These are phyloP conservation scores for Passer montanus DNA, from an alignment of 2,113 vertebrate genomes.

Conservation along the genomic window DNA sequence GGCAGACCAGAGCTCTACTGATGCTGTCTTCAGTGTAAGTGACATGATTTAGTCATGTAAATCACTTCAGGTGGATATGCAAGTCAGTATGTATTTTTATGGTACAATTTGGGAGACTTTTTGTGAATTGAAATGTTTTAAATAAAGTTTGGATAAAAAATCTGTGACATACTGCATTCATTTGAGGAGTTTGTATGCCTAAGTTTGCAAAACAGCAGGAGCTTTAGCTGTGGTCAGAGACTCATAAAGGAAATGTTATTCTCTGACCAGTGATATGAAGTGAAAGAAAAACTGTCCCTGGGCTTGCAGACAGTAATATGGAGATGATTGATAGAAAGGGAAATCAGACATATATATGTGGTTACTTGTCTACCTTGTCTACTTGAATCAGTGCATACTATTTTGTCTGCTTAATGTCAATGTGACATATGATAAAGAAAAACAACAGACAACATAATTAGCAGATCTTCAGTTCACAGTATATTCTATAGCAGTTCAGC, in stretches of 20 bases:
- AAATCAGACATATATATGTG: not conserved
- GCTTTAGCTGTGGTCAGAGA: not conserved
- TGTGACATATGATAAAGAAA: not conserved
- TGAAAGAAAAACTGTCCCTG: not conserved
- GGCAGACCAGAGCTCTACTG: not conserved
- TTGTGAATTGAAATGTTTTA: not conserved
- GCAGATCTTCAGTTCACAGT: not conserved
- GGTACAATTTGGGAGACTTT: not conserved
- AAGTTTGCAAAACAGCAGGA: not conserved
- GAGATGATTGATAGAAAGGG: not conserved
- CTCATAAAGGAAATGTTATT: not conserved
- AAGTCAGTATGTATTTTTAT: not conserved
- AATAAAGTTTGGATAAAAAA: not conserved
- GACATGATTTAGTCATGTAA: not conserved
- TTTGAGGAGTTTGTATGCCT: not conserved
- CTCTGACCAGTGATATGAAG: not conserved
- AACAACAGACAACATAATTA: not conserved
- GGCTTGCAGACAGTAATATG: not conserved
- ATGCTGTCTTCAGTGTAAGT: not conserved
- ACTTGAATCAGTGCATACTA: not conserved
- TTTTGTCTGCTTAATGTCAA: not conserved
- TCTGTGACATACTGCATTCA: not conserved
- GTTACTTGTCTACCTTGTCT: not conserved
- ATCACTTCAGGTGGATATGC: not conserved
- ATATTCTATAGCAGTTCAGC: not conserved